These are phyloP conservation scores for Macrotus californicus DNA, from an alignment of 2,113 vertebrate species.

Conservation along the genomic window DNA sequence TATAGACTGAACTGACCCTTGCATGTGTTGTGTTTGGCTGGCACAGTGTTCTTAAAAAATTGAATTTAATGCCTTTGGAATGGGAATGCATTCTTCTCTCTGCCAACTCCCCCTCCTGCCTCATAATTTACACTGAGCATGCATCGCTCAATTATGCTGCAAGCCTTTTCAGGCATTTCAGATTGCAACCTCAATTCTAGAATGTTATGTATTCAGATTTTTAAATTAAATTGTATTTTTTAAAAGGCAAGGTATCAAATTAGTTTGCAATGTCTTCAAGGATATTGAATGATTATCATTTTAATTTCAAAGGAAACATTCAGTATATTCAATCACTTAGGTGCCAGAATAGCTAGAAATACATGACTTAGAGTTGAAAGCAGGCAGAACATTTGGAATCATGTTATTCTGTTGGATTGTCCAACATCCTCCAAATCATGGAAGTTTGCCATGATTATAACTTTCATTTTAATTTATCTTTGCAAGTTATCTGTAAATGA, in stretches of 20 bases:
- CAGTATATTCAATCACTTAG: background rate
- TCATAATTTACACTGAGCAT: background rate
- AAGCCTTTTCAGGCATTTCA: background rate
- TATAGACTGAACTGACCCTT: background rate
- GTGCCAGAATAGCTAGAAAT: background rate
- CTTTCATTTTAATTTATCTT: background rate
- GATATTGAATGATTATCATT: background rate
- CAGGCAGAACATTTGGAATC: background rate
- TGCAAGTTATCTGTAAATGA: background rate
- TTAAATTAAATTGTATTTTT: background rate
- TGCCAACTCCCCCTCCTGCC: background rate
- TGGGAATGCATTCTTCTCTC: background rate
- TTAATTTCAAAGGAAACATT: slow-evolving; percentile 21
- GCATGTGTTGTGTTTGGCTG: background rate
- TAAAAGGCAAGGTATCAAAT: background rate
- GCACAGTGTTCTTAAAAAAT: background rate
- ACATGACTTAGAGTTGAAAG: background rate
- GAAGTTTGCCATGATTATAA: background rate
- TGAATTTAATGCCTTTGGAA: background rate
- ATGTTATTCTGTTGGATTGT: background rate
- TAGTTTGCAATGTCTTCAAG: background rate
- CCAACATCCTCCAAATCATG: background rate
- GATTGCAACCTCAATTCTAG: background rate
- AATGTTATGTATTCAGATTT: background rate
- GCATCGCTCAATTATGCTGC: background rate